Percentiles rank a stretch among this genome's conserved stretches.
phyloP scores from a whole-genome alignment of 1,140 invertebrate genomes.

The Bombus huntii region DNA sequence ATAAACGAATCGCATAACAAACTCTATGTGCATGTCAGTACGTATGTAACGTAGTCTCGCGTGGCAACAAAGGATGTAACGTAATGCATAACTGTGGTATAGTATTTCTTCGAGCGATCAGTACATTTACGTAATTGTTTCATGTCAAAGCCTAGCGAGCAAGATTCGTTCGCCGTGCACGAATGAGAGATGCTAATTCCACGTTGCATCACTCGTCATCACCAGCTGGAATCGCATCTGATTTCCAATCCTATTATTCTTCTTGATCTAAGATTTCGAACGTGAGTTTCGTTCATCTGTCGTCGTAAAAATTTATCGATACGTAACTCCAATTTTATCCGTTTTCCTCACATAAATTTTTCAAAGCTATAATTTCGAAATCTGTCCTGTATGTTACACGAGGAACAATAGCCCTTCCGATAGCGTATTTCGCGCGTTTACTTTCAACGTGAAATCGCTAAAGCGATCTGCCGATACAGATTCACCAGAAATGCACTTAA shows the following conservation, averaged over 20 bases:
- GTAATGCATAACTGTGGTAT: background rate
- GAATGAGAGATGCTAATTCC: conserved; percentile 55
- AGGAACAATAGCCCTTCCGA: background rate
- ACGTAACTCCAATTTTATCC: background rate
- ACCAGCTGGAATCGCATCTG: conserved; percentile 64
- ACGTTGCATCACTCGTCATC: conserved; percentile 63
- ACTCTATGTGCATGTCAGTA: background rate
- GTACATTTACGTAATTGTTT: conserved; percentile 20
- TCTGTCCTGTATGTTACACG: background rate
- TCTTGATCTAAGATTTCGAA: background rate
- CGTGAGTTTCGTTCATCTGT: background rate
- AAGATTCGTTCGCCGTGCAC: background rate
- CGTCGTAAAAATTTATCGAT: background rate
- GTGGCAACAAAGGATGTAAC: background rate
- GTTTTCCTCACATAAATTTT: rapidly evolving
- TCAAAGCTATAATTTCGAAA: background rate
- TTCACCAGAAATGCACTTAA: background rate
- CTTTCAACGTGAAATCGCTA: too few relatives aligned
- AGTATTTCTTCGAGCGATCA: conserved; percentile 3
- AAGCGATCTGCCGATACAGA: too few relatives aligned
- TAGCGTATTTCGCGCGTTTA: background rate
- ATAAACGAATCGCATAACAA: background rate
- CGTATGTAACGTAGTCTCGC: background rate
- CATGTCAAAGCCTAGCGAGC: background rate
- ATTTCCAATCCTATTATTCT: conserved; percentile 70